Evolutionary conservation across 2,113 vertebrate genomes (phyloP).

Genomic region (Nothoprocta pentlandii): DNA sequence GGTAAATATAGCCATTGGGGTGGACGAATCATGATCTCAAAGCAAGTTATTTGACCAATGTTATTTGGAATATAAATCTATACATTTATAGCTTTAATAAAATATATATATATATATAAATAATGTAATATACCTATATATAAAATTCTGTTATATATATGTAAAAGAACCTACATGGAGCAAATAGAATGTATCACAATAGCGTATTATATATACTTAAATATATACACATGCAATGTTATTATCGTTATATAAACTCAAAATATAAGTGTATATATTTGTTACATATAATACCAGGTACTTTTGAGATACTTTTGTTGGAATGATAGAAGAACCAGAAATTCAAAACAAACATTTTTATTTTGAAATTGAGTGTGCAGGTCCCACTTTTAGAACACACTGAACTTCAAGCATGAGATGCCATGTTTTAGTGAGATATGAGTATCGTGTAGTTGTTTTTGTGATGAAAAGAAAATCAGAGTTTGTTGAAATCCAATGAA

Average conservation of each 20-base stretch:
- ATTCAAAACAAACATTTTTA: not conserved
- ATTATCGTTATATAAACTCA: not conserved
- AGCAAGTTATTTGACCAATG: not conserved
- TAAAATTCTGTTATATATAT: too few relatives aligned
- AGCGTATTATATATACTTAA: not conserved
- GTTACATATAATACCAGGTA: too few relatives aligned
- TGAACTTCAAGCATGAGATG: not conserved
- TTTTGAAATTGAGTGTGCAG: not conserved
- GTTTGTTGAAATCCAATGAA: not conserved
- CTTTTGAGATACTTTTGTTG: not conserved
- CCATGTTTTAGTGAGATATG: not conserved
- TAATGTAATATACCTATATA: too few relatives aligned
- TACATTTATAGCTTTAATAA: not conserved
- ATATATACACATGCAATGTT: not conserved
- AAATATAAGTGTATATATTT: too few relatives aligned
- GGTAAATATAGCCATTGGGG: not conserved
- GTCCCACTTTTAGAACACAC: not conserved
- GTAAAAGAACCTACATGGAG: not conserved
- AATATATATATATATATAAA: not conserved
- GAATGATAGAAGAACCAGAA: not conserved
- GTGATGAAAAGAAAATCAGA: not conserved
- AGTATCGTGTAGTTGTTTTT: not conserved
- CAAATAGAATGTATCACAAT: not conserved
- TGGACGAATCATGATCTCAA: not conserved
- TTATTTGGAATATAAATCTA: not conserved